Conservation (phyloP, 2,797 vertebrate species). For the Anguilla marmorata region DNA sequence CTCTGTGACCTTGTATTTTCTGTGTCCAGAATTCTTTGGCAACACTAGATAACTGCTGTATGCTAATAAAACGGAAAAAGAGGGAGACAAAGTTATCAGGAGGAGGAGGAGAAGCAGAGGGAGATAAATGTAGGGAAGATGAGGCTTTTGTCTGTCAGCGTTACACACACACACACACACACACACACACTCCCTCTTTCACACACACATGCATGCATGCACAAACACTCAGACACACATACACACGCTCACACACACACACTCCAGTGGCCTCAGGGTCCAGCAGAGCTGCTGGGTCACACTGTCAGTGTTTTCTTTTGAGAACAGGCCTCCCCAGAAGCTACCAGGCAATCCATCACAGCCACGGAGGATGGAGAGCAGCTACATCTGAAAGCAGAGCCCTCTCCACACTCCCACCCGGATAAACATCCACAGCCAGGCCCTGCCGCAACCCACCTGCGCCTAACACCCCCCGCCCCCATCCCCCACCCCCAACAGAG, state of each 20-base stretch:
- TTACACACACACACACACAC: neutral
- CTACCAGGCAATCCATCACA: neutral
- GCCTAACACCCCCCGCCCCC: neutral
- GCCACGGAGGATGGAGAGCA: neutral
- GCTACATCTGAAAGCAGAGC: neutral
- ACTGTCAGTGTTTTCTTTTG: neutral
- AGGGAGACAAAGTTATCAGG: neutral
- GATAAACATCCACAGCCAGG: too few species aligned
- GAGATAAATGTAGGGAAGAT: neutral
- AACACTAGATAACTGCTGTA: neutral
- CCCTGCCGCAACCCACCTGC: neutral
- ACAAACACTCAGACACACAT: neutral
- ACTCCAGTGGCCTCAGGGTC: neutral
- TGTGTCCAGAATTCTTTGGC: too few species aligned
- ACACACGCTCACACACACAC: neutral
- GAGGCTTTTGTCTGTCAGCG: neutral
- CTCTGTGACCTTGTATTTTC: too few species aligned
- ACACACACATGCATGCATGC: neutral
- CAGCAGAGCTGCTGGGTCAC: neutral
- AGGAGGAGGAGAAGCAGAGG: too few species aligned
- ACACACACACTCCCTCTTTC: neutral
- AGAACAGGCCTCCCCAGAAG: neutral
- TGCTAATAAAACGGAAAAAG: neutral
- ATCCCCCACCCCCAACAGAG: neutral
- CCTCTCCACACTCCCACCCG: neutral